Evolutionary conservation across 2,113 vertebrate species (phyloP).

Genomic region (Chitala chitala): DNA sequence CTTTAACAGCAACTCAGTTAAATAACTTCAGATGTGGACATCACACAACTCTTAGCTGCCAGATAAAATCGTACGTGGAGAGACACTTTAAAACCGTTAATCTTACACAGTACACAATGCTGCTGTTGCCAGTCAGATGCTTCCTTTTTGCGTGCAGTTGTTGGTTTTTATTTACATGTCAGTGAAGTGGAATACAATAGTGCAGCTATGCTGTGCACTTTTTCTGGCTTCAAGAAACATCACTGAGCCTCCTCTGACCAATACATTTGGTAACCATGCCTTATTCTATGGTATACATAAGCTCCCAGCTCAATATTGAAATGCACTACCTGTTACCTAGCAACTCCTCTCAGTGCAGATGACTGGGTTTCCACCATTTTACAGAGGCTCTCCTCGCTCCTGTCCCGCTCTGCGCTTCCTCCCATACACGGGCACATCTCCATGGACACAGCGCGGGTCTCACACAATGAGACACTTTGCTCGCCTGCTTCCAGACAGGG

Average conservation of each 20-base stretch:
- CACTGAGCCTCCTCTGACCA: background rate
- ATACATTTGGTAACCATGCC: background rate
- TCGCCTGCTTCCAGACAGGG: background rate
- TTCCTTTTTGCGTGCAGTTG: too few relatives aligned
- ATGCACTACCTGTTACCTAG: conserved; percentile 19
- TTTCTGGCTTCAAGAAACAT: background rate
- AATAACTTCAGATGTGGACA: too few relatives aligned
- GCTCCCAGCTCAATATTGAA: background rate
- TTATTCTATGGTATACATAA: conserved; percentile 3
- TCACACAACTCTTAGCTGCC: too few relatives aligned
- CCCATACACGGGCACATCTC: background rate
- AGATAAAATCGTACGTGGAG: too few relatives aligned
- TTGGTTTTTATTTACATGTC: background rate
- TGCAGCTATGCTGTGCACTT: too few relatives aligned
- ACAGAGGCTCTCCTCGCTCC: background rate
- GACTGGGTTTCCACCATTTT: conserved; percentile 7
- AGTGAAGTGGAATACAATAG: background rate
- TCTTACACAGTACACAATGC: too few relatives aligned
- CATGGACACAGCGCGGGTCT: background rate
- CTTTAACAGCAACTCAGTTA: too few relatives aligned
- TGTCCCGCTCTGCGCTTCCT: background rate
- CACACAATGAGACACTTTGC: background rate
- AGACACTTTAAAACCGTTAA: too few relatives aligned
- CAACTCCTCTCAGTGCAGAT: conserved; percentile 11
- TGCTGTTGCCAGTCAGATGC: too few relatives aligned